A percentile compares a stretch with the other conserved stretches of the same genome.
Conservation (phyloP, 1,140 invertebrate species). For the Eulimnadia texana region DNA sequence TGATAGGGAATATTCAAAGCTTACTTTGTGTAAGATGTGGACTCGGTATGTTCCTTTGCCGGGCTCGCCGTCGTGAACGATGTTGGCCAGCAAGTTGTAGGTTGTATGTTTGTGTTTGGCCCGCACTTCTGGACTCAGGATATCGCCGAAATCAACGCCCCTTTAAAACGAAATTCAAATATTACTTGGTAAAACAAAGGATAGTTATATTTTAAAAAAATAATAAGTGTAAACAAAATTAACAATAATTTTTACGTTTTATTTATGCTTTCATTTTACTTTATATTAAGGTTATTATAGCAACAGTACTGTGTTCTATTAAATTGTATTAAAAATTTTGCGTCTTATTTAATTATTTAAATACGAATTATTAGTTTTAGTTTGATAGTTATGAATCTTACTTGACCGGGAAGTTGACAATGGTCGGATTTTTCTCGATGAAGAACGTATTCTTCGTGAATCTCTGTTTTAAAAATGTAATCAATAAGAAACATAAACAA, state of each 20-base stretch:
- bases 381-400: conserved; percentile 41
- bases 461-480: too few species aligned
- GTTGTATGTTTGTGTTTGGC: conserved; percentile 61
- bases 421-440: conserved; percentile 97
- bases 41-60: conserved; percentile 86
- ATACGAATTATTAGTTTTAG: too few species aligned
- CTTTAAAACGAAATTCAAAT: conserved; percentile 35
- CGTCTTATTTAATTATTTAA: too few species aligned
- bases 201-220: too few species aligned
- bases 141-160: conserved; percentile 94
- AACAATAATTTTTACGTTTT: background rate
- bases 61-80: conserved; percentile 95
- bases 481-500: conserved; percentile 22
- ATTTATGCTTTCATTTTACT: too few species aligned
- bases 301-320: too few species aligned
- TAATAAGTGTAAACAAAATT: too few species aligned
- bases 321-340: too few species aligned
- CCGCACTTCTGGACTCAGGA: conserved; percentile 70
- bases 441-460: conserved; percentile 99
- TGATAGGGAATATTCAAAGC: background rate
- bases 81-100: conserved; percentile 94
- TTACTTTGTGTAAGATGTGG: conserved; percentile 88
- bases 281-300: too few species aligned
- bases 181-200: too few species aligned
- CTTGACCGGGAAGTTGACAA: conserved; percentile 98